These are phyloP conservation scores for Crypturellus undulatus DNA, from an alignment of 2,113 vertebrate genomes.

Conservation along the genomic window DNA sequence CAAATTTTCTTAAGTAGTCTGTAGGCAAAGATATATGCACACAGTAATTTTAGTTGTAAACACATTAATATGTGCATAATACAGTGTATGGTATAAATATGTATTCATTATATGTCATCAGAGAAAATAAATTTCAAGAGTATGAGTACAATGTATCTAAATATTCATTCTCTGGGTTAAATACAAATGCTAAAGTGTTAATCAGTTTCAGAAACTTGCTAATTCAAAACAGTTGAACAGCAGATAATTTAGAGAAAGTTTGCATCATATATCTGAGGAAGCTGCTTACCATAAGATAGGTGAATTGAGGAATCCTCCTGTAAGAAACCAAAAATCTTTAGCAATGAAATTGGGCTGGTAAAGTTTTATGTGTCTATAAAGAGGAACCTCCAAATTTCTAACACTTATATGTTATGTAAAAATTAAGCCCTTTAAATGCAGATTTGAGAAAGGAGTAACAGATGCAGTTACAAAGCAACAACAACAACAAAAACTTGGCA, in stretches of 20 bases:
- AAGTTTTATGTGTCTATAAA: not conserved
- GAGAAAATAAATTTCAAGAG: not conserved
- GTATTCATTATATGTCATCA: not conserved
- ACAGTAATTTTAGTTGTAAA: not conserved
- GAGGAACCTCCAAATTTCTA: not conserved
- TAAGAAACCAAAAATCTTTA: not conserved
- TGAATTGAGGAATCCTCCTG: not conserved
- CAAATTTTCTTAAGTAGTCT: not conserved
- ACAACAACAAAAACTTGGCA: not conserved
- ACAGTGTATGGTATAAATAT: not conserved
- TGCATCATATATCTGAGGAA: not conserved
- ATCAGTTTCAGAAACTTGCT: not conserved
- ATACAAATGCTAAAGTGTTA: not conserved
- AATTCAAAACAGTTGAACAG: not conserved
- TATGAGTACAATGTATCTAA: not conserved
- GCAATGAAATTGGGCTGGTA: not conserved
- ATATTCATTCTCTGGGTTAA: not conserved
- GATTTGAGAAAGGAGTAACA: not conserved
- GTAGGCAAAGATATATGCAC: not conserved
- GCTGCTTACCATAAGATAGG: rapidly evolving
- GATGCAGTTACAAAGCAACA: not conserved
- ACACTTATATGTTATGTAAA: not conserved
- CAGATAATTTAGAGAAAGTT: not conserved
- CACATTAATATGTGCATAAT: not conserved
- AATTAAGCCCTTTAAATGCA: not conserved